Base-by-base conservation (phyloP, 2,797 vertebrate species). In the Limnodromus scolopaceus region DNA sequence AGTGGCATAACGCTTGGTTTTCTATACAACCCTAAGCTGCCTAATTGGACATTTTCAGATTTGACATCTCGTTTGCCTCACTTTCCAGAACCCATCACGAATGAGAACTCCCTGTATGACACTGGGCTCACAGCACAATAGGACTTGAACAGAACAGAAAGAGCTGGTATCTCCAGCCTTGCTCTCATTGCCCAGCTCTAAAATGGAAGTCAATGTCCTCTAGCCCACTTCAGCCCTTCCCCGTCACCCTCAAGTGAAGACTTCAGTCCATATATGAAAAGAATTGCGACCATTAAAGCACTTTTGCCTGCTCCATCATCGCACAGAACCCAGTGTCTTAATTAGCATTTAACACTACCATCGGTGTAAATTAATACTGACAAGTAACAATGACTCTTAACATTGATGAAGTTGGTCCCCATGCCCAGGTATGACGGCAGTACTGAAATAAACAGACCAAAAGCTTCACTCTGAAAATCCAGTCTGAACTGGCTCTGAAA, bases 211-310 rank as follows among this genome's bases (percentile, higher is more conserved):
- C 10, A 66, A n/a, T 24, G 27, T n/a, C 25, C 38, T 84, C 60
- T 13, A 9, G 15, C 32, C 49, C 61, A 4, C 18, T 28, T 60
- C 24, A 75, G 34, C 43, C 10, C 0, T 65, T 82, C 38, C 57
- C 43, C 5, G 1, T 6, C 7, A 38, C 30, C n/a, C 12, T 17
- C 51, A 55, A 38, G 23, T 8, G 14, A n/a, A 72, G 39, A 64
- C 32, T 3, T 5, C 34, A 48, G 28, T 32, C 38, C 0, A 0
- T 48, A 19, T 7, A 39, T 8, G 8, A 45, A 22, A 69, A 58
- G 5, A n/a, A 41, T 48, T 25, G 12, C 61, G 27, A 51, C 36
- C 17, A 20, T 71, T 84, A 48, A 90, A 46, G 24, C 41, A 30
- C 27, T 49, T 71, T 2, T 2, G 12, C 48, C 30, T 25, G 2